Evolutionary conservation across 2,113 vertebrate species (phyloP).

Genomic region (Lophius piscatorius): DNA sequence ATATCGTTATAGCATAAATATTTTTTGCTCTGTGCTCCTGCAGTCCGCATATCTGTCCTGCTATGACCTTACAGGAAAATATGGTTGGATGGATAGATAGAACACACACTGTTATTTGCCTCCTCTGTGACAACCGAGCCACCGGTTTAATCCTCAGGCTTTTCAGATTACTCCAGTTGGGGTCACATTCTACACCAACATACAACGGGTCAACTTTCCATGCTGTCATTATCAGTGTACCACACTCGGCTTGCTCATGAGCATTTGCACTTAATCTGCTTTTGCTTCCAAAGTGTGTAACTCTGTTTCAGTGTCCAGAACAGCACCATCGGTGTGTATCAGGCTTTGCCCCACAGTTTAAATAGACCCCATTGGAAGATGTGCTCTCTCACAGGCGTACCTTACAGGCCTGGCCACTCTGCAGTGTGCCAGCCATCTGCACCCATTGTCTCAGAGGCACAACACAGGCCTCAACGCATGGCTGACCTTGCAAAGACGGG

Average conservation of each 20-base stretch:
- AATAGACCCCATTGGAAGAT: slow-evolving; percentile 66
- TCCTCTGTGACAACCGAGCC: slow-evolving; percentile 70
- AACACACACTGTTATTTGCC: slow-evolving; percentile 53
- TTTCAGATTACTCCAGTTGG: slow-evolving; percentile 80
- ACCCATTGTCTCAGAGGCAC: slow-evolving; percentile 76
- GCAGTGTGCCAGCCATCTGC: slow-evolving; percentile 79
- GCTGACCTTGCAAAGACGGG: slow-evolving; percentile 69
- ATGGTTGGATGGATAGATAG: background rate
- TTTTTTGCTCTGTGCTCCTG: too few species aligned
- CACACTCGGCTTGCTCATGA: slow-evolving; percentile 24
- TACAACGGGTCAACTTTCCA: slow-evolving; percentile 67
- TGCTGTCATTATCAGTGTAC: slow-evolving; percentile 38
- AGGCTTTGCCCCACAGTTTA: slow-evolving; percentile 59
- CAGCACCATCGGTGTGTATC: slow-evolving; percentile 25
- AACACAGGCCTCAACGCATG: slow-evolving; percentile 70
- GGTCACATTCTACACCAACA: slow-evolving; percentile 77
- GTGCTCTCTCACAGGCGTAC: slow-evolving; percentile 69
- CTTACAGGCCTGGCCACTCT: slow-evolving; percentile 77
- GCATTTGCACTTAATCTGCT: slow-evolving; percentile 8
- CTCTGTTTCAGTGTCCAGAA: slow-evolving; percentile 14
- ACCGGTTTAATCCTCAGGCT: slow-evolving; percentile 76
- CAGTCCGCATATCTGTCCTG: slow-evolving; percentile 57
- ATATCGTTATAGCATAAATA: too few species aligned
- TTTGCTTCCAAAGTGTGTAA: slow-evolving; percentile 10
- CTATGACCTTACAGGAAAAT: slow-evolving; percentile 49